Conservation (phyloP, 1,140 invertebrate genomes). For the Diploscapter pachys region DNA sequence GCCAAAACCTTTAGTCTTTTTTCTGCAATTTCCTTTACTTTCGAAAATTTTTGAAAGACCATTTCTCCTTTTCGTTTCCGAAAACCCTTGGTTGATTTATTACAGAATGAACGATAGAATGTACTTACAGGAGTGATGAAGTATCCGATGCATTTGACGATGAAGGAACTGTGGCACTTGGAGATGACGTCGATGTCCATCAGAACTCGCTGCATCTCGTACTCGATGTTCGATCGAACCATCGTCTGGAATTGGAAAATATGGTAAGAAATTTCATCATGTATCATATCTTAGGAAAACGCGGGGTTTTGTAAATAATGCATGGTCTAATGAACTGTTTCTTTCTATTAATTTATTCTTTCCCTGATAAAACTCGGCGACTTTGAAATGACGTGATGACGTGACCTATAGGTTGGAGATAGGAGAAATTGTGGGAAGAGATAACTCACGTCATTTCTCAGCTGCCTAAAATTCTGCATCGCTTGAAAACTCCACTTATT, state of each 20-base stretch:
- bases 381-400: too few species aligned
- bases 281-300: slow-evolving; percentile 3
- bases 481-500: too few species aligned
- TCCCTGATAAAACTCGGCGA: too few species aligned
- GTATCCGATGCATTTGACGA: slow-evolving; percentile 91
- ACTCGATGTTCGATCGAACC: slow-evolving; percentile 86
- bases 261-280: slow-evolving; percentile 3
- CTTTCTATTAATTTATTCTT: too few species aligned
- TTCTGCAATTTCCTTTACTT: not conserved
- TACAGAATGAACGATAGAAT: slow-evolving; percentile 13
- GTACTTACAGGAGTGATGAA: slow-evolving; percentile 78
- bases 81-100: not conserved
- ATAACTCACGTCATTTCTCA: too few species aligned
- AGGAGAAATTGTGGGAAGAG: too few species aligned
- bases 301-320: not conserved
- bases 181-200: slow-evolving; percentile 97
- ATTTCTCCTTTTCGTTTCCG: not conserved
- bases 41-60: not conserved
- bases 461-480: too few species aligned
- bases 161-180: slow-evolving; percentile 89
- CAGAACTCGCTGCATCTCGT: slow-evolving; percentile 94
- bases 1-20: not conserved
- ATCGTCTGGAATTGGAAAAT: slow-evolving; percentile 74
- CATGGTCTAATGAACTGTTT: too few species aligned
- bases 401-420: too few species aligned